Base-by-base conservation (phyloP, 2,113 vertebrate species). In the Hemicordylus capensis region DNA sequence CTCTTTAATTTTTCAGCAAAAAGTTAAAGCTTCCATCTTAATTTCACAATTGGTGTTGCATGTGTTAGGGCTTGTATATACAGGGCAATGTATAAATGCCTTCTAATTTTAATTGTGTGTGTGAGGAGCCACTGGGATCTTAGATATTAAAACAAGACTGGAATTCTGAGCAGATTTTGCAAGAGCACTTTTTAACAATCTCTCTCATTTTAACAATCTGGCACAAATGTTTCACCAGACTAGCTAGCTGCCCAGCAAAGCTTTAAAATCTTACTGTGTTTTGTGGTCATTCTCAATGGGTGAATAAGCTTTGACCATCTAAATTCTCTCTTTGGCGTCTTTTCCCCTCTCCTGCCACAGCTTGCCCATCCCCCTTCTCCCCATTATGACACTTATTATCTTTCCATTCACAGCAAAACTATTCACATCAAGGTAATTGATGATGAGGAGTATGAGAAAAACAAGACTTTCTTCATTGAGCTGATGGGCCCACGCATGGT, bases 391-490 rank as follows among this genome's bases (percentile, higher is more conserved):
- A 93, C 93, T 95, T 97, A 95, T 94, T 97, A 94, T 97, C 95
- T 96, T 96, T 97, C 96, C 95, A 9, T 97, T 93, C 95, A 95
- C 97, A 97, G 97, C 97, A 97, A 97, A 97, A 96, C 95, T 95
- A 87, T 97, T 97, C 95, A 97, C 96, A 96, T 97, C 97, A 97
- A 97, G 94, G 95, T 97, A 97, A 97, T 97, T 97, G 97, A 97
- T 97, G 97, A 96, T 97, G 97, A 97, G 96, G 95, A 95, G 70
- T 97, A 97, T 97, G 96, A 97, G 92, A 97, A 97, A 97, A 96
- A 93, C 97, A 97, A 97, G 97, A 97, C 94, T 96, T 97, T 96
- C 97, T 95, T 96, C 96, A 95, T 97, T 97, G 97, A 97, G 96
- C 95, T 97, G 96, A 96, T 96, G 95, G 96, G 93, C 85, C 97